Base-by-base conservation (phyloP, 2,888 invertebrate genomes). In the Teleogryllus oceanicus region DNA sequence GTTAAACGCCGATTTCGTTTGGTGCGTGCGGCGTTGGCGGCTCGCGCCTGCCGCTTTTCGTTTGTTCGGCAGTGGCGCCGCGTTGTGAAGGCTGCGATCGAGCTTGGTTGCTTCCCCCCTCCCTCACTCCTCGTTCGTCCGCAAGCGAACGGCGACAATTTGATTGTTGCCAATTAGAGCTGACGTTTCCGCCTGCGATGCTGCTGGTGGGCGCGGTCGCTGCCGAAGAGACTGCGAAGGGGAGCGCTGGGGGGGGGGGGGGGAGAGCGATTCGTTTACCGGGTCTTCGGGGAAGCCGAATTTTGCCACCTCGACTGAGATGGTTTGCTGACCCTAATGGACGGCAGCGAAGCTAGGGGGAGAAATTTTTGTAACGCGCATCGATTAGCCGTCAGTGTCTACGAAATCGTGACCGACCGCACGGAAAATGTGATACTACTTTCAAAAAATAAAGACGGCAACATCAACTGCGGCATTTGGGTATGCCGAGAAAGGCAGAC, bases 21-120 rank as follows among this genome's bases (percentile, higher is more conserved):
- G 62, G n/a, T 62, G 62, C 62, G 62, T n/a, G n/a, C 62, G 62
- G n/a, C 62, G n/a, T 62, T 18, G 62, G n/a, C 62, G 2, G n/a
- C 62, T n/a, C 62, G 13, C 11, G 62, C n/a, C 37, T 37, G 37
- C 37, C 37, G 37, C 37, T 37, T 37, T 37, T 37, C 37, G 62
- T 62, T 62, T 13, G 16, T n/a, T 62, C n/a, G 62, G 62, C 62
- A 62, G 16, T 8, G 62, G n/a, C 16, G 16, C 16, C 62, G 62
- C 37, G 62, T n/a, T 18, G 62, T 13, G n/a, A n/a, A 62, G 62
- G n/a, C 62, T 18, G 12, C 62, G 62, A 62, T 50, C 50, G 77
- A 77, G 77, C 77, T 37, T 49, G 51, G 76, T 76, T 76, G 79
- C 24, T 49, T 76, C 13, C 77, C 49, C 13, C 79, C 21, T 11